Evolutionary conservation across 2,113 vertebrate genomes (phyloP).

Genomic region (Erythrolamprus reginae): DNA sequence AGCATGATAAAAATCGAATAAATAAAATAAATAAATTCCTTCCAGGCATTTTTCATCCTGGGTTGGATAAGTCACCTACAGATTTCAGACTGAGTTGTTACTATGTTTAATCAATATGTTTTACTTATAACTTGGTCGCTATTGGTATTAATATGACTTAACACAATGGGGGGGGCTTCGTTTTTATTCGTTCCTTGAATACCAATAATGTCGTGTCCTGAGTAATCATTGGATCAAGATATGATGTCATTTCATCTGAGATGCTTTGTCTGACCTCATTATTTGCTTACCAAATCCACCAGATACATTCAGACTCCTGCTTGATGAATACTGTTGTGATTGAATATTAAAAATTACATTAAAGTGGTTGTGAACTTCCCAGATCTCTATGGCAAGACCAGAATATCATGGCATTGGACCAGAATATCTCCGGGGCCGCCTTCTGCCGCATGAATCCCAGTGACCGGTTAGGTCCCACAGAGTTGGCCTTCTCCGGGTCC

Average conservation of each 20-base stretch:
- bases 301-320: neutral
- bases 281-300: neutral
- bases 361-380: neutral
- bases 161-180: neutral
- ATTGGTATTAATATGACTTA: neutral
- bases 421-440: too few species aligned
- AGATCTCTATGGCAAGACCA: neutral
- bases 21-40: too few species aligned
- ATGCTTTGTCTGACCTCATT: neutral
- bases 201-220: neutral
- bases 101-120: neutral
- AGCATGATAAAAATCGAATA: too few species aligned
- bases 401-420: too few species aligned
- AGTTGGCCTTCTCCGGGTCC: too few species aligned
- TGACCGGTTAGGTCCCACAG: too few species aligned
- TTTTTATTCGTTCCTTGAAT: neutral
- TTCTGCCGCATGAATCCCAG: too few species aligned
- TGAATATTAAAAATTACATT: neutral
- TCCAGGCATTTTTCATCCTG: neutral
- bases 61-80: neutral
- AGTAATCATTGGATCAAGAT: neutral
- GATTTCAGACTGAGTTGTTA: neutral
- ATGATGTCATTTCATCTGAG: neutral
- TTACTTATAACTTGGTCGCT: neutral
- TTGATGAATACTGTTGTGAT: neutral